These are phyloP conservation scores for Eubasilissa splendida DNA, from an alignment of 2,888 invertebrate genomes.

Conservation along the genomic window DNA sequence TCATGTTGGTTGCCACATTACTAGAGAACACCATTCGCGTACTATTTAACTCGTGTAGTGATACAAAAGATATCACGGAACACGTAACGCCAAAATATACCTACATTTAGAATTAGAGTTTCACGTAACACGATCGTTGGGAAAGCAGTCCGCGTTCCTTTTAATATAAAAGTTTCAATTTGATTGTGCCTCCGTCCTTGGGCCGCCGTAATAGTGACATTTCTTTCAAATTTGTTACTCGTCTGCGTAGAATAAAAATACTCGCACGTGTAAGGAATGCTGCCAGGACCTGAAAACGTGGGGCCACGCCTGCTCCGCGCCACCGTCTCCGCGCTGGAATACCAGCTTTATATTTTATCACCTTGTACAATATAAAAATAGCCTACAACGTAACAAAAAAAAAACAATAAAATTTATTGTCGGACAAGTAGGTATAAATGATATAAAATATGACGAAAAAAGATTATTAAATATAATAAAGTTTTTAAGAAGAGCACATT, in stretches of 20 bases:
- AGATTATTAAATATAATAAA: too few species aligned
- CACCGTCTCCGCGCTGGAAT: not conserved
- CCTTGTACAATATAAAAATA: too few species aligned
- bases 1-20: too few species aligned
- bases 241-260: conserved; percentile 8
- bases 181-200: conserved; percentile 22
- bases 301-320: not conserved
- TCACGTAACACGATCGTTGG: not conserved
- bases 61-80: too few species aligned
- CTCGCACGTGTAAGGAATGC: conserved; percentile 25
- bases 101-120: not conserved
- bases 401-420: too few species aligned
- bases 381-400: too few species aligned
- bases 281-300: not conserved
- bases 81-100: too few species aligned
- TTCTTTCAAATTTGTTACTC: conserved; percentile 8
- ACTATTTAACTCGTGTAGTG: too few species aligned
- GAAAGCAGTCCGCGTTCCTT: conserved; percentile 4
- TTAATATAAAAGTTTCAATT: conserved; percentile 33
- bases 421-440: too few species aligned
- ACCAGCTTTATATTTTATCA: not conserved
- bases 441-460: too few species aligned
- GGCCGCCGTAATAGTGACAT: not conserved
- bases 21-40: too few species aligned
- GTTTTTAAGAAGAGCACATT: too few species aligned